Conservation (phyloP, 2,113 vertebrate species). For the Oreocharis arfaki region DNA sequence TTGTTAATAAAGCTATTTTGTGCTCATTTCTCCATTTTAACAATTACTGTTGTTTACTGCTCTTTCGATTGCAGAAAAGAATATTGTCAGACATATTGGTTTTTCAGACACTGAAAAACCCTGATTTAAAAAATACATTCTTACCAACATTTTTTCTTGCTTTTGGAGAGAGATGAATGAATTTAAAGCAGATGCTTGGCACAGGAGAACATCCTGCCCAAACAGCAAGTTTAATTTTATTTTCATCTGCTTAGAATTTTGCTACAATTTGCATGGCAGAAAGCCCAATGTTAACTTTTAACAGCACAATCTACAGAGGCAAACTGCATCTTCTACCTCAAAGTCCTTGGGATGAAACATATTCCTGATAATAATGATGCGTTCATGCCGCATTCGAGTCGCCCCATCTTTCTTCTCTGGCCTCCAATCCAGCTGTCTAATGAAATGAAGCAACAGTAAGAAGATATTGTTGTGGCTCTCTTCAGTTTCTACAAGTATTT, state of each 20-base stretch:
- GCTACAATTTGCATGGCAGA: neutral
- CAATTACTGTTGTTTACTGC: neutral
- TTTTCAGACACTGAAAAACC: neutral
- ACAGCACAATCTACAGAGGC: neutral
- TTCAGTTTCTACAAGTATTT: conserved; percentile 65
- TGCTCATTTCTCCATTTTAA: neutral
- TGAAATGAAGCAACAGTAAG: conserved; percentile 62
- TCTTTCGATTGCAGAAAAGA: neutral
- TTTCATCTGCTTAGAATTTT: neutral
- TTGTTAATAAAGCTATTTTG: neutral
- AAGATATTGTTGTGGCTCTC: conserved; percentile 51
- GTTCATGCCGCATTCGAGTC: conserved; percentile 82
- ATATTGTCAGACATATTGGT: neutral
- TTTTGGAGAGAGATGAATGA: neutral
- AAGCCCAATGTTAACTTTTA: neutral
- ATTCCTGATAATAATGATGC: conserved; percentile 92
- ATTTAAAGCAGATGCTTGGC: neutral
- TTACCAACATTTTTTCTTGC: neutral
- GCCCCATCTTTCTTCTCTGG: conserved; percentile 85
- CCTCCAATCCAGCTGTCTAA: conserved; percentile 95
- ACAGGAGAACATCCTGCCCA: neutral
- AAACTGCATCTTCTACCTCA: conserved; percentile 74
- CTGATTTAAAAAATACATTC: neutral
- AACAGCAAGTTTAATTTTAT: neutral
- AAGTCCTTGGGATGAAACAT: conserved; percentile 97